Evolutionary conservation across 1,140 invertebrate genomes (phyloP), one percentile per base, ranked within the genome.

Genomic region (Cyphomyrmex costatus): DNA sequence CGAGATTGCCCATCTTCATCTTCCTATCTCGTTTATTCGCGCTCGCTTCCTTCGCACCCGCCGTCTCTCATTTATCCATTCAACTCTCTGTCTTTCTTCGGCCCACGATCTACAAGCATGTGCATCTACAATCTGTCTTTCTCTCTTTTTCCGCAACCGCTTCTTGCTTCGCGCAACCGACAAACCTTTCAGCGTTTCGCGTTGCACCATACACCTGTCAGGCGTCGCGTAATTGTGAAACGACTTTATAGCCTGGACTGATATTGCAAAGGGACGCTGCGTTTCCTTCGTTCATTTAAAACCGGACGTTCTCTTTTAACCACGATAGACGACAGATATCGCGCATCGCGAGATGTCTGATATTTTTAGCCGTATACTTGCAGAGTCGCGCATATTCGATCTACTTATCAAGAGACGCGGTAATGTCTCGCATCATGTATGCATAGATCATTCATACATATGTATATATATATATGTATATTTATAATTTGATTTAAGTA

Each of bases 1-100:
- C 63, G 33, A 78, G 60, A 82, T 83, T 27, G 14, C 82, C 90
- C 90, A 91, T 92, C 92, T 93, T 89, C 91, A 91, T 92, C 76
- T 70, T 80, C 66, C 58, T 84, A 68, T 84, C 85, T 87, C 63
- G 61, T 60, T 66, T 74, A 83, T 83, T 86, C 78, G 63, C 78
- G 58, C 61, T 85, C 51, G 19, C 36, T 61, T 56, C 36, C 68
- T 74, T 60, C 68, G 53, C 53, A 16, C 30, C 63, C 78, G 51
- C 68, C 61, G 80, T 77, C 65, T 83, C 85, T 78, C 74, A 77
- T 87, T 86, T 91, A 56, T 66, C 68, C 79, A 60, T 74, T 74
- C 79, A 74, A 46, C 53, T 68, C 68, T 74, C 77, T 30, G 27
- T 74, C 51, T 61, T 65, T 46, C 61, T 89, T 63, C 66, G 33